Base-by-base conservation (phyloP, 2,888 invertebrate genomes). In the Antitype chi region DNA sequence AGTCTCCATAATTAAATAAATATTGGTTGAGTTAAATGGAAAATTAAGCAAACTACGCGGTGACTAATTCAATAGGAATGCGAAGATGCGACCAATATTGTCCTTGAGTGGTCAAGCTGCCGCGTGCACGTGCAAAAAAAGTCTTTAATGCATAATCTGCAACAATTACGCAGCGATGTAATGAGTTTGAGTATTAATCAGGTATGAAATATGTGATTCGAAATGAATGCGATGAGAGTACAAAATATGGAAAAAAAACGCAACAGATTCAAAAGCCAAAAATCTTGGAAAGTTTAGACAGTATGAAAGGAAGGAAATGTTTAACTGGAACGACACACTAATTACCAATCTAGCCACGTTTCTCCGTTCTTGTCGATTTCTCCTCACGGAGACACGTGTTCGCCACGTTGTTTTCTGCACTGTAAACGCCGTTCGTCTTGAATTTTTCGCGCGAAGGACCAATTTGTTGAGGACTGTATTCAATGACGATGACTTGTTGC, bases 291-390 rank as follows among this genome's bases (percentile, higher is more conserved):
- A 63, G 25, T 28, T 66, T 49, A 25, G 28, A 49, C 28, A 66
- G 49, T 66, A 49, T 49, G 47, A 49, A 66, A 20, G 49, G 49
- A 49, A 17, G 1, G 17, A 9, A 49, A 20, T 64, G 17, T 49
- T 66, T 66, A 11, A 66, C 17, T 52, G 66, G 66, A 49, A 66
- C 66, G 66, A 66, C 66, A 66, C 49, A 25, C 66, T 20, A 63
- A n/a, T 63, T 63, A 63, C 63, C 63, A n/a, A 47, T 63, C 63
- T 25, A 43, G 13, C 63, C 63, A 43, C 49, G 28, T 49, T 28
- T 25, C 2, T 66, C 28, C 66, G 25, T 11, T 17, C 6, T 49
- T n/a, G 63, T 15, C 43, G 32, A 38, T 60, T 60, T 60, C 23
- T 63, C 43, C 38, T 38, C 63, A 3, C 66, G n/a, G n/a, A n/a